Percentiles rank a stretch among this genome's conserved stretches.
Evolutionary conservation across 2,113 vertebrate genomes (phyloP).

Genomic region (Glaucidium brasilianum): DNA sequence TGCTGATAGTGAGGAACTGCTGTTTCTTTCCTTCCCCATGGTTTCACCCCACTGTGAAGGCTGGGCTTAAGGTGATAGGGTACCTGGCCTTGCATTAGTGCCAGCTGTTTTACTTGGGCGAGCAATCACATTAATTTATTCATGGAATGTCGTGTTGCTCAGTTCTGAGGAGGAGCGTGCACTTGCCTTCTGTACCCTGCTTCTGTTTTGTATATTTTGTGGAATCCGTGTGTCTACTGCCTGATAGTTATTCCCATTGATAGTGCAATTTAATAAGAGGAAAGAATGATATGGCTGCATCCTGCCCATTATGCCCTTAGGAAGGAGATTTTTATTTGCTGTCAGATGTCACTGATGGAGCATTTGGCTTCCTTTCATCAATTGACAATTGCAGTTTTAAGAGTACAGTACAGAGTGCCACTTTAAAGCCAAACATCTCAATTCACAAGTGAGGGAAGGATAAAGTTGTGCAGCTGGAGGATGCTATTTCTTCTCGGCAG

Average conservation of each 20-base stretch:
- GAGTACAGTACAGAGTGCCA: constrained; percentile 68
- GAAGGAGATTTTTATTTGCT: constrained; percentile 69
- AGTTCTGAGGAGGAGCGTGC: constrained; percentile 7
- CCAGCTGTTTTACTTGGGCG: constrained; percentile 47
- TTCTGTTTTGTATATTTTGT: constrained; percentile 63
- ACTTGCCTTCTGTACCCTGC: constrained; percentile 49
- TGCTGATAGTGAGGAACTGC: background rate
- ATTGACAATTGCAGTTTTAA: constrained; percentile 63
- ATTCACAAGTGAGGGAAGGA: constrained; percentile 68
- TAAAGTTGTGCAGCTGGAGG: constrained; percentile 76
- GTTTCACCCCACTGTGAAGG: background rate
- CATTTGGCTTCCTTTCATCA: constrained; percentile 69
- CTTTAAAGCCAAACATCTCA: constrained; percentile 72
- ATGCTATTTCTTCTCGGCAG: constrained; percentile 73
- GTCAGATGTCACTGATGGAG: constrained; percentile 66
- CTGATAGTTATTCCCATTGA: constrained; percentile 64
- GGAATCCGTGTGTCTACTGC: constrained; percentile 44
- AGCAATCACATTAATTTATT: constrained; percentile 58
- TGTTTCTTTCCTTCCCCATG: background rate
- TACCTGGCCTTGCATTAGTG: constrained; percentile 10
- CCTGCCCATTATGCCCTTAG: constrained; percentile 70
- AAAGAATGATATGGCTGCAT: constrained; percentile 56
- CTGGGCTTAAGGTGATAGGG: background rate
- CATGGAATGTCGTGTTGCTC: constrained; percentile 2
- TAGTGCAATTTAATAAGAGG: constrained; percentile 64